Conservation (phyloP, 2,797 vertebrate species). For the Lepidocolaptes lacrymiger region DNA sequence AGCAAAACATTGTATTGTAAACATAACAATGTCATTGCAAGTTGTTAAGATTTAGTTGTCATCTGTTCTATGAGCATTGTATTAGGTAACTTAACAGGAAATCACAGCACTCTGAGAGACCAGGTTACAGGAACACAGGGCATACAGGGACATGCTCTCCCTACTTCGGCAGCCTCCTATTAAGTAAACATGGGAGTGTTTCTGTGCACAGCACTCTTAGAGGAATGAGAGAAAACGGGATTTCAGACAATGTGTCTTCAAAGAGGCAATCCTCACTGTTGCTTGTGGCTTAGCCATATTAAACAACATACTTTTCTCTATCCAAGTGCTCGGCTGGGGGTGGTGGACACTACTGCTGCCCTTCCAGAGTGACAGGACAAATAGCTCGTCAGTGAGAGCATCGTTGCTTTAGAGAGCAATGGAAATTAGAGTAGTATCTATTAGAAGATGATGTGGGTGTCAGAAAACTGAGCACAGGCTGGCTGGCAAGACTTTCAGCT, state of each 20-base stretch:
- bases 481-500: background rate
- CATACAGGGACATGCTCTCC: background rate
- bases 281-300: background rate
- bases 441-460: background rate
- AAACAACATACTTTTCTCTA: background rate
- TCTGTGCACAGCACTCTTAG: background rate
- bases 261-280: fast-evolving
- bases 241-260: background rate
- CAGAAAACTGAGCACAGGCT: background rate
- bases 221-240: background rate
- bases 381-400: background rate
- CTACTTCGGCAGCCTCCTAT: background rate
- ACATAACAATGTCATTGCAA: background rate
- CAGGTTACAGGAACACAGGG: fast-evolving
- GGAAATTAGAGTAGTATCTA: background rate
- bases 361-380: slow-evolving; percentile 19
- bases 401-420: background rate
- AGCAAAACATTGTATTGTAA: background rate
- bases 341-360: background rate
- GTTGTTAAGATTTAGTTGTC: background rate
- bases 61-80: background rate
- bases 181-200: fast-evolving
- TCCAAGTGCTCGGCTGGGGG: background rate
- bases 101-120: background rate
- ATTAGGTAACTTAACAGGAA: background rate